Conservation (phyloP, 1,140 invertebrate species). For the Drosophila pseudoananassae region DNA sequence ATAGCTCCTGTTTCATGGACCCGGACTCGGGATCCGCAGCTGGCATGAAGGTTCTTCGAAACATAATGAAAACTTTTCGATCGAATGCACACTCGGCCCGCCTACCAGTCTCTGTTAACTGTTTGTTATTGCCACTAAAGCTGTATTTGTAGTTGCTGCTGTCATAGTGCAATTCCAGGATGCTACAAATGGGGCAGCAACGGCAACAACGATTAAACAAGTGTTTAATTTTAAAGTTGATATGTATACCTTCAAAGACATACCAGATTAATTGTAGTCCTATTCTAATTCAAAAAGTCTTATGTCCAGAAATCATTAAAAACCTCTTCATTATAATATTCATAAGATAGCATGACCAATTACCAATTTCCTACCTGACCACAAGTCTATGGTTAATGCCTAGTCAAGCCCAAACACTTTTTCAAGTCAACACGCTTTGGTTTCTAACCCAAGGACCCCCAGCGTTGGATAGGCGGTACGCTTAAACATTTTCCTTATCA, state of each 20-base stretch:
- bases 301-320: constrained; percentile 54
- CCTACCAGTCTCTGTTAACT: constrained; percentile 17
- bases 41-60: constrained; percentile 28
- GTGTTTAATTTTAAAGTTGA: constrained; percentile 22
- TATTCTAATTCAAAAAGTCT: neutral
- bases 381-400: neutral
- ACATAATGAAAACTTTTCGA: constrained; percentile 82
- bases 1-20: constrained; percentile 43
- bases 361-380: constrained; percentile 53
- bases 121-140: constrained; percentile 4
- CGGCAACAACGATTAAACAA: constrained; percentile 46
- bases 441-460: constrained; percentile 7
- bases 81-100: constrained; percentile 65
- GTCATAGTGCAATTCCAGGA: constrained; percentile 1
- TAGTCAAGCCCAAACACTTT: constrained; percentile 23
- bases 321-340: constrained; percentile 41
- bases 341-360: constrained; percentile 39
- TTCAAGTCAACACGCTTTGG: constrained; percentile 8
- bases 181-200: constrained; percentile 57
- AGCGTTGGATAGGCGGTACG: constrained; percentile 19
- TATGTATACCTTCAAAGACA: too few relatives aligned
- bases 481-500: constrained; percentile 49
- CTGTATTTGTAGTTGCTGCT: neutral
- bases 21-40: constrained; percentile 3
- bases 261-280: neutral